Conservation (phyloP, 2,888 invertebrate species). For the Caenorhabditis drosophilae region DNA sequence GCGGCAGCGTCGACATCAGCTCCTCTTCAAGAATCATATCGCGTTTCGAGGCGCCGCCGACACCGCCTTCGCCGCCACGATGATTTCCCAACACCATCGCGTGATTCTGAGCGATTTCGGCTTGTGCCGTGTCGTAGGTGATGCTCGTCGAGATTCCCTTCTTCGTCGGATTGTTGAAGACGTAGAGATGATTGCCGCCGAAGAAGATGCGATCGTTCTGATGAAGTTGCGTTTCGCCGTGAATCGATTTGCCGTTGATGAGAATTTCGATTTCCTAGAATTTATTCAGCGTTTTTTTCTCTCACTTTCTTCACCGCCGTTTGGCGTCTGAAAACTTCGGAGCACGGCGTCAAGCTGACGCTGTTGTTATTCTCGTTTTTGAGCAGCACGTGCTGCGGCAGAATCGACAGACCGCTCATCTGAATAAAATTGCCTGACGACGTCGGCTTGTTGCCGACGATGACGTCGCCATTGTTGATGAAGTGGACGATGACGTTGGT, state of each 20-base stretch:
- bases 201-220: constrained; percentile 73
- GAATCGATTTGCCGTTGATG: constrained; percentile 73
- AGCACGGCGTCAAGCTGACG: constrained; percentile 65
- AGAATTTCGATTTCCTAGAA: constrained; percentile 67
- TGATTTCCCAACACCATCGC: constrained; percentile 62
- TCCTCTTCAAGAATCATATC: constrained; percentile 72
- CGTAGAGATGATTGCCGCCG: constrained; percentile 74
- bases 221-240: constrained; percentile 70
- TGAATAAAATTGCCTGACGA: constrained; percentile 70
- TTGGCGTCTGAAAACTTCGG: too few relatives aligned
- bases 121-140: constrained; percentile 73
- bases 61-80: too few relatives aligned
- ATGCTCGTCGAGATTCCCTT: constrained; percentile 69
- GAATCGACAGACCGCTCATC: constrained; percentile 73
- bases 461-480: constrained; percentile 70
- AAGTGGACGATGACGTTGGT: constrained; percentile 73
- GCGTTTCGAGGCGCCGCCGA: neutral
- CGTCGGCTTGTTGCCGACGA: constrained; percentile 67
- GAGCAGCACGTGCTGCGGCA: constrained; percentile 72
- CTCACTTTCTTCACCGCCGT: constrained; percentile 1
- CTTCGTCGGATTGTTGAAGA: constrained; percentile 72
- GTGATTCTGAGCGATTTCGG: constrained; percentile 73
- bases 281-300: neutral
- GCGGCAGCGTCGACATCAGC: constrained; percentile 73
- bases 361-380: constrained; percentile 65